Percentiles rank a stretch among this genome's conserved stretches.
These are phyloP conservation scores for Troglohyphantes excavatus DNA, from an alignment of 2,888 invertebrate species.

Conservation along the genomic window DNA sequence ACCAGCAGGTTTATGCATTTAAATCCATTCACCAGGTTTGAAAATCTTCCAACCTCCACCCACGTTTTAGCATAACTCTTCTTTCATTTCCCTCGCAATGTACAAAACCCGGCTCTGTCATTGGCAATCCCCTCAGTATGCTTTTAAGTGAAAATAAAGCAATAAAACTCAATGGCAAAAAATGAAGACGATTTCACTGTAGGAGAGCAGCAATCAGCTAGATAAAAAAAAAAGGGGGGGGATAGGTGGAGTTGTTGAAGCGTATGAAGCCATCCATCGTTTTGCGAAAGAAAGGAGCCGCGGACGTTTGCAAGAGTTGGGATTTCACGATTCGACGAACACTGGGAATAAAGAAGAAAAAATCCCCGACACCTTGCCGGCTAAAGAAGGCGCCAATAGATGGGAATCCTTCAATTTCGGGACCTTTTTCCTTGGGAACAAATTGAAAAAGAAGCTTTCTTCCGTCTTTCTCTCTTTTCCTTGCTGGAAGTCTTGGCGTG, in stretches of 20 bases:
- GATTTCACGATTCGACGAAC: constrained; percentile 51
- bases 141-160: neutral
- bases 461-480: neutral
- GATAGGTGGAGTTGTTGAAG: constrained; percentile 13
- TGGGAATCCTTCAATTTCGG: constrained; percentile 46
- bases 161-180: neutral
- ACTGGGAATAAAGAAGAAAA: constrained; percentile 16
- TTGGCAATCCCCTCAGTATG: neutral
- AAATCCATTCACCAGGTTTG: neutral
- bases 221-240: constrained; percentile 11
- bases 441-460: constrained; percentile 54
- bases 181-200: constrained; percentile 30
- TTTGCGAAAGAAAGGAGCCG: constrained; percentile 21
- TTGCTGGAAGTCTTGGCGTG: constrained; percentile 9
- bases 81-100: neutral
- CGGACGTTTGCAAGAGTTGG: constrained; percentile 49
- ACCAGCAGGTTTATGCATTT: neutral
- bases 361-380: constrained; percentile 39
- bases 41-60: neutral
- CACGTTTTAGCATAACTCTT: neutral
- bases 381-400: constrained; percentile 51
- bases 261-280: constrained; percentile 51
- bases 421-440: constrained; percentile 35
- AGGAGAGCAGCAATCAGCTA: constrained; percentile 52
- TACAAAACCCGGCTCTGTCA: neutral